Conservation (phyloP, 2,888 invertebrate species). For the Cistogaster globosa region DNA sequence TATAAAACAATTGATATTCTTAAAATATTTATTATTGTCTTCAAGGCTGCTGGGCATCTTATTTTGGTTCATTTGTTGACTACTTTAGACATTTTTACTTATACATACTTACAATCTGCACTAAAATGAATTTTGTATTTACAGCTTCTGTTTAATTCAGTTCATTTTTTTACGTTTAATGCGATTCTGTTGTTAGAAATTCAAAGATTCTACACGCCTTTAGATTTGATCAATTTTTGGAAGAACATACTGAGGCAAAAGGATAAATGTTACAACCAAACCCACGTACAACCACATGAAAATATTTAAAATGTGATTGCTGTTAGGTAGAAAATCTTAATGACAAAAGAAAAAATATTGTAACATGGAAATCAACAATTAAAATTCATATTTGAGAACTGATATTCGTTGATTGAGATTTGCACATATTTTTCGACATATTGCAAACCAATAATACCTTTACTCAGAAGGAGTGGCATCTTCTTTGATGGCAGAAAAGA, state of each 20-base stretch:
- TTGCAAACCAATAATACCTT: slow-evolving; percentile 61
- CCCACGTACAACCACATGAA: slow-evolving; percentile 73
- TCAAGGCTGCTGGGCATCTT: neutral
- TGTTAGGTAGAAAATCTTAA: slow-evolving; percentile 61
- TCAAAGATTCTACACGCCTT: slow-evolving; percentile 62
- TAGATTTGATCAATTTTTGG: slow-evolving; percentile 57
- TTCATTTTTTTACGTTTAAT: slow-evolving; percentile 36
- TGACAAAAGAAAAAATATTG: slow-evolving; percentile 26
- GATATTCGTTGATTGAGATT: slow-evolving; percentile 13
- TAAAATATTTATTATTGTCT: too few relatives aligned
- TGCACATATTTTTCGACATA: slow-evolving; percentile 9
- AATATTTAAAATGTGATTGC: slow-evolving; percentile 82
- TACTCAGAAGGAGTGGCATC: slow-evolving; percentile 65
- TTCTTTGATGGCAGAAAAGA: neutral
- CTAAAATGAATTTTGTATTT: slow-evolving; percentile 41
- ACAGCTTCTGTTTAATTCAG: slow-evolving; percentile 44
- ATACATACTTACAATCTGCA: slow-evolving; percentile 42
- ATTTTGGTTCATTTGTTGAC: slow-evolving; percentile 7
- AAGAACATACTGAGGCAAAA: neutral
- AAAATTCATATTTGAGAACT: slow-evolving; percentile 16
- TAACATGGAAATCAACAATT: slow-evolving; percentile 38
- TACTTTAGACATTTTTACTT: slow-evolving; percentile 26
- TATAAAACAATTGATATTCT: too few relatives aligned
- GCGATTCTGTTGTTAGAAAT: slow-evolving; percentile 56
- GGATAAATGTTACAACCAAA: slow-evolving; percentile 19